Percentiles rank a stretch among this genome's conserved stretches.
Conservation (phyloP, 2,888 invertebrate genomes). For the Tigriopus californicus region DNA sequence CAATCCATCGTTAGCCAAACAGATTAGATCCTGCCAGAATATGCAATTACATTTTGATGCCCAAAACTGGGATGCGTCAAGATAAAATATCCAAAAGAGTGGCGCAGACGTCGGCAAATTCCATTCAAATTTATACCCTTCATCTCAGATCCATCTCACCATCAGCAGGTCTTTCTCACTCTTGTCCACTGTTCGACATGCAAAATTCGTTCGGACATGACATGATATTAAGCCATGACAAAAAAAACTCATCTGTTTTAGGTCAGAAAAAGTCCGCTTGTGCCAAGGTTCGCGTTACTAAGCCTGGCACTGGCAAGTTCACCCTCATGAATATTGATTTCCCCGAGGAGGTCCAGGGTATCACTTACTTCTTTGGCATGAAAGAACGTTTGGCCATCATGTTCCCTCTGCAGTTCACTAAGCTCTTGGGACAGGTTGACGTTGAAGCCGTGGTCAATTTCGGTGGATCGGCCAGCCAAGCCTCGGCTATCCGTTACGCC, state of each 20-base stretch:
- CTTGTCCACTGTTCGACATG: too few relatives aligned
- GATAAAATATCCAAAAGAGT: too few relatives aligned
- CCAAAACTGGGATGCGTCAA: too few relatives aligned
- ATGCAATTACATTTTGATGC: too few relatives aligned
- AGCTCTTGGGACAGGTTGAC: conserved; percentile 56
- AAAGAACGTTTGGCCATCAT: conserved; percentile 36
- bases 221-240: too few relatives aligned
- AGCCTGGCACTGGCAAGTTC: conserved; percentile 11
- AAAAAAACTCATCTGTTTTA: not conserved
- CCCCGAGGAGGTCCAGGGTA: not conserved
- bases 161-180: too few relatives aligned
- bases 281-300: conserved; percentile 8
- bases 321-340: not conserved
- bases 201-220: too few relatives aligned
- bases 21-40: too few relatives aligned
- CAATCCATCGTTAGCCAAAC: too few relatives aligned
- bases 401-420: conserved; percentile 64
- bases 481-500: conserved; percentile 75
- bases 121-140: too few relatives aligned
- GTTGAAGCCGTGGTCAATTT: conserved; percentile 52
- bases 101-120: too few relatives aligned
- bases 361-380: not conserved
- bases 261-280: conserved; percentile 10
- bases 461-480: conserved; percentile 57
- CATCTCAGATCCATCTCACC: too few relatives aligned